Evolutionary conservation across 1,140 invertebrate species (phyloP).

Genomic region (Drosophila elegans): DNA sequence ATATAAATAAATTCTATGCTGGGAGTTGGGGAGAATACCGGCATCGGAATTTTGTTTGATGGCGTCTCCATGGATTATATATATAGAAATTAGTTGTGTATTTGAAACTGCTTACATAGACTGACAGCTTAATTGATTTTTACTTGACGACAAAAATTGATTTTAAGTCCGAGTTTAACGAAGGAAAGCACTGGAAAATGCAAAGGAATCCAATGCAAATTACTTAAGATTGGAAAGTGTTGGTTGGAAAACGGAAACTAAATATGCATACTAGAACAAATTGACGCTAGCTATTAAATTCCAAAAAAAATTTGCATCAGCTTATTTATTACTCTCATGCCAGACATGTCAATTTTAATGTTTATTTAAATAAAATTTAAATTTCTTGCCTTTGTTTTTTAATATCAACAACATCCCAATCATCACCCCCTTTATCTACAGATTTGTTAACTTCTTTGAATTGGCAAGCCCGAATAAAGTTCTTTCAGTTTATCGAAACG

Average conservation of each 20-base stretch:
- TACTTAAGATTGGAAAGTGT: conserved; percentile 1
- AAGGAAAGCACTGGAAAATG: conserved; percentile 7
- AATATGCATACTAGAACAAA: background rate
- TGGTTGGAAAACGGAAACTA: background rate
- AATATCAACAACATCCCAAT: too few species aligned
- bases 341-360: too few species aligned
- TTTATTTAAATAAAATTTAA: too few species aligned
- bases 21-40: conserved; percentile 10
- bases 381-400: too few species aligned
- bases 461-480: background rate
- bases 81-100: conserved; percentile 44
- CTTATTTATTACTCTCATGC: too few species aligned
- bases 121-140: conserved; percentile 51
- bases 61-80: conserved; percentile 35
- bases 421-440: too few species aligned
- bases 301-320: too few species aligned
- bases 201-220: conserved; percentile 8
- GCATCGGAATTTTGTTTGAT: conserved; percentile 35
- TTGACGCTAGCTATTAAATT: background rate
- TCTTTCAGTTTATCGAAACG: background rate
- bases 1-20: conserved; percentile 28
- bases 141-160: conserved; percentile 43
- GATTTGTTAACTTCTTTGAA: background rate
- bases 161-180: conserved; percentile 20
- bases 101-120: conserved; percentile 30